These are phyloP conservation scores for Linnaemya tessellans DNA, from an alignment of 2,888 invertebrate genomes.

Conservation along the genomic window DNA sequence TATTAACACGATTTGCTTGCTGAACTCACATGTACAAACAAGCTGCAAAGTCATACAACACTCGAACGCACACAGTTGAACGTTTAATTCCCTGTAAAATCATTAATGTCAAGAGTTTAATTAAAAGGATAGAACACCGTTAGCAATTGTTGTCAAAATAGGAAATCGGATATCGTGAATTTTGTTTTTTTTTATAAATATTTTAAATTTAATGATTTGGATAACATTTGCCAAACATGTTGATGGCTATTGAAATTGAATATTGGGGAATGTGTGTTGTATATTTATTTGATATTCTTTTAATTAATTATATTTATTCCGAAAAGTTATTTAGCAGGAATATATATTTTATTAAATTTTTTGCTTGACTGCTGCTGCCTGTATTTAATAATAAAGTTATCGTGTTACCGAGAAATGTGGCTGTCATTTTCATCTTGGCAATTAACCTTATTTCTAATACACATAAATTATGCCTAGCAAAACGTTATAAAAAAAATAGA, in stretches of 20 bases:
- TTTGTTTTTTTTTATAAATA: no score
- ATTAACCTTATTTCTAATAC: constrained; percentile 28
- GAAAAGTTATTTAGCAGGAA: neutral
- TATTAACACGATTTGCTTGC: constrained; percentile 58
- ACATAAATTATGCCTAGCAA: constrained; percentile 32
- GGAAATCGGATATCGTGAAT: constrained; percentile 14
- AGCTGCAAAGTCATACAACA: neutral
- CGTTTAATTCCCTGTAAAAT: constrained; percentile 31
- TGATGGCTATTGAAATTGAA: neutral
- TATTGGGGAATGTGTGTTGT: neutral
- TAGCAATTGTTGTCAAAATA: constrained; percentile 28
- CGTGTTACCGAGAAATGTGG: no score
- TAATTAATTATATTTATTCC: neutral
- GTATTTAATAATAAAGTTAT: no score
- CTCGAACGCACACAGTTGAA: no score
- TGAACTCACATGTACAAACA: constrained; percentile 18
- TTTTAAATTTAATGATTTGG: constrained; percentile 6
- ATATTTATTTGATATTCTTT: neutral
- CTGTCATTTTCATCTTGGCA: constrained; percentile 11
- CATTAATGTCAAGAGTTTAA: constrained; percentile 64
- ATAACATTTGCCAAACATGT: constrained; percentile 3
- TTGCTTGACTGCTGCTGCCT: no score
- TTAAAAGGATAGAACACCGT: constrained; percentile 46
- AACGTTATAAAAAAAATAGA: neutral
- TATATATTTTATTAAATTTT: no score